Base-by-base conservation (phyloP, 2,888 invertebrate species). In the Mellilla xanthometata region DNA sequence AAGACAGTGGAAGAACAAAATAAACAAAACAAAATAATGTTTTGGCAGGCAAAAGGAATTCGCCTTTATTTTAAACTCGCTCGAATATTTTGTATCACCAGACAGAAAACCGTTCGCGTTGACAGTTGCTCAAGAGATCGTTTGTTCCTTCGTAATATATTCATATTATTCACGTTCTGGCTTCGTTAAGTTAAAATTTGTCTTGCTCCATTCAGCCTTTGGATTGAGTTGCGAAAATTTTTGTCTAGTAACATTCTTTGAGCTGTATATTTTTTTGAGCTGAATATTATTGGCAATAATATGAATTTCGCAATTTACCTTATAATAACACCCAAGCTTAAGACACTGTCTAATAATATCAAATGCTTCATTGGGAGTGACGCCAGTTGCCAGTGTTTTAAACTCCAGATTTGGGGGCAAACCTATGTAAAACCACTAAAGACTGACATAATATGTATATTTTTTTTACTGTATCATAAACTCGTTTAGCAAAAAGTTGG, bases 31-130 rank as follows among this genome's bases (percentile, higher is more conserved):
- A 19, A 19, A 5, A 19, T 19, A 27, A 26, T 35, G 49, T 52
- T 57, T 54, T 54, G 56, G 56, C 56, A 57, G 49, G 28, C 46
- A 47, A 43, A 27, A 39, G 69, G 71, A 65, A 73, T 74, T 61
- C 49, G 56, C 52, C 58, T 79, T 76, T 75, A 76, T 76, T 72
- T 70, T 66, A 46, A 59, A 64, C 59, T 53, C 59, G 54, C 36
- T 56, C 56, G 61, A 62, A 61, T 61, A 61, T 42, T 60, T 63
- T 46, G 54, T 50, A 56, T 65, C 58, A 62, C 50, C 52, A 60
- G 68, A 60, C 59, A 52, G 39, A 50, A 47, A 47, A 51, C 45
- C 43, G 47, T 58, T 65, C 51, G 49, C 53, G 61, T 52, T 62
- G 64, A 58, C 59, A 60, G 52, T 56, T 51, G 39, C 43, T 15